Percentiles rank a stretch among this genome's conserved stretches.
Conservation (phyloP, 2,888 invertebrate species). For the Catocala nupta region DNA sequence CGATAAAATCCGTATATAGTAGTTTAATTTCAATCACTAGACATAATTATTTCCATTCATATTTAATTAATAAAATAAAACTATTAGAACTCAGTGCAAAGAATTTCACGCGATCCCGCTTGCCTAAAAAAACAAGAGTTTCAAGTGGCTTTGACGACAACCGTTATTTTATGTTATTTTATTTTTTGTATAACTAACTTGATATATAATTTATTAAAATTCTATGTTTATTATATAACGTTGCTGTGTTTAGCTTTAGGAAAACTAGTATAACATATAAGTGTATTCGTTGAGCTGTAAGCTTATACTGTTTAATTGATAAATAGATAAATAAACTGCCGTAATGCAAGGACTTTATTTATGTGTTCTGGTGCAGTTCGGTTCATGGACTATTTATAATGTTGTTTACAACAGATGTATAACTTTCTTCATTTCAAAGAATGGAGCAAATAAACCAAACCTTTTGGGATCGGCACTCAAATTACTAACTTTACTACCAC, state of each 20-base stretch:
- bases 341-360: not conserved
- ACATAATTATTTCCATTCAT: not conserved
- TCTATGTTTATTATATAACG: too few relatives aligned
- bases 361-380: not conserved
- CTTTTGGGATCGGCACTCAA: not conserved
- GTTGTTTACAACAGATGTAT: not conserved
- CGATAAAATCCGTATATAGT: too few relatives aligned
- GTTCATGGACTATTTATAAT: slow-evolving; percentile 1
- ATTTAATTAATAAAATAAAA: not conserved
- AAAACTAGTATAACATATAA: too few relatives aligned
- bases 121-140: not conserved
- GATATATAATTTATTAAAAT: too few relatives aligned
- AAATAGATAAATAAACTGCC: too few relatives aligned
- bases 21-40: not conserved
- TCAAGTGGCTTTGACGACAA: not conserved
- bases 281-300: too few relatives aligned
- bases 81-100: not conserved
- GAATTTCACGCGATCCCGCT: not conserved
- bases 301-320: too few relatives aligned
- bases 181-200: too few relatives aligned
- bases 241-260: too few relatives aligned
- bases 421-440: not conserved
- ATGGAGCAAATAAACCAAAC: not conserved
- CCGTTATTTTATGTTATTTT: too few relatives aligned
- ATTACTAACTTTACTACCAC: too few relatives aligned